phyloP scores from a whole-genome alignment of 2,113 vertebrate species.

The Lagenorhynchus albirostris region DNA sequence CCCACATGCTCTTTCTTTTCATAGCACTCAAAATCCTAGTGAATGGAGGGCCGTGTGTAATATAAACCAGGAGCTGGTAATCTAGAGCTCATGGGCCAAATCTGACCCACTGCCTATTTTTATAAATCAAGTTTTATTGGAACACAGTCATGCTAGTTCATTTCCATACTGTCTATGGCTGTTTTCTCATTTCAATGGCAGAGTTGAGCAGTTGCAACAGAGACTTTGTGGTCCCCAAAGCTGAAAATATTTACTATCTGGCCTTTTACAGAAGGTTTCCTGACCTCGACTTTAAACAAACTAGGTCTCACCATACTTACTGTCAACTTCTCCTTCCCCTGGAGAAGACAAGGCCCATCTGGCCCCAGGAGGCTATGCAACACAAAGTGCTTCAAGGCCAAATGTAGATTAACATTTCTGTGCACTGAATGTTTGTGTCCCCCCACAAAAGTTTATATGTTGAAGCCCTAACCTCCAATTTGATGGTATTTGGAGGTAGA shows the following conservation, averaged over 20 bases:
- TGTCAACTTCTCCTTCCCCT: background rate
- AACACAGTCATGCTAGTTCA: background rate
- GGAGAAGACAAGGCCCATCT: background rate
- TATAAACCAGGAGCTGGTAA: background rate
- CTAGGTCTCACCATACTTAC: background rate
- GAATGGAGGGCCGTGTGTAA: background rate
- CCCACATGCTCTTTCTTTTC: background rate
- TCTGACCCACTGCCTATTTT: background rate
- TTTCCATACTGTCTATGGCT: background rate
- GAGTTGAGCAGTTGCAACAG: background rate
- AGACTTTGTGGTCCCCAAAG: background rate
- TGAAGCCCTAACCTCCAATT: background rate
- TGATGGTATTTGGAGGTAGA: background rate
- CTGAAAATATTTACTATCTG: background rate
- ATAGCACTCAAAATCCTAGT: background rate
- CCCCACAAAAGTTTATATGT: background rate
- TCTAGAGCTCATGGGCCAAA: background rate
- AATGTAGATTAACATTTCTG: background rate
- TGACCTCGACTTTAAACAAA: background rate
- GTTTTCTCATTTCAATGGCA: background rate
- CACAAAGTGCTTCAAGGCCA: background rate
- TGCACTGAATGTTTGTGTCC: background rate
- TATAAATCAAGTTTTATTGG: background rate
- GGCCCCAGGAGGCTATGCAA: background rate
- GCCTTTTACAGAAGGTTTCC: background rate